Evolutionary conservation across 2,888 invertebrate species (phyloP), one percentile per base, ranked within the genome.

Genomic region (Odiellus spinosus): DNA sequence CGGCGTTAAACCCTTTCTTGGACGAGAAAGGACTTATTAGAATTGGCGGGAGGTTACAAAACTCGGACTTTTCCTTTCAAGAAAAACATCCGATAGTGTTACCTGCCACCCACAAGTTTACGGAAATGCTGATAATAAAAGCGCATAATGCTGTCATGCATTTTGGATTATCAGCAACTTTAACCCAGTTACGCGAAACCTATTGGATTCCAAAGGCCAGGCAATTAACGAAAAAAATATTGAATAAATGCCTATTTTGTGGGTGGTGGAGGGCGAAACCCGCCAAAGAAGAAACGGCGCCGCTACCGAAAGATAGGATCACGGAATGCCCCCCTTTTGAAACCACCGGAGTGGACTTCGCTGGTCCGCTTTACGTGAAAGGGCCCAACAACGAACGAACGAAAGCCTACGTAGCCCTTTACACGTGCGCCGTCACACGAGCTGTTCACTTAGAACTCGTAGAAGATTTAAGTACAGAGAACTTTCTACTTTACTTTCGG

Each of bases 81-180:
- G 26, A 21, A 10, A 33, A 44, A 44, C 35, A 44, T 18, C 44
- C 44, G 10, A 5, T 44, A 4, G 5, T 26, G 4, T 18, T 44
- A 3, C 26, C 35, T 33, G 5, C 32, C 35, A 17, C 18, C 33
- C 44, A 44, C 36, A 19, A 3, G 20, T 44, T 44, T 44, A 38
- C 38, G 15, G 15, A 17, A 10, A 18, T 44, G 12, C n/a, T 44
- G 5, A 44, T 44, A 18, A 19, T 21, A 14, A 35, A 36, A 1
- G 38, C 44, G 21, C 41, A 41, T 14, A 8, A 35, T 18, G 17
- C 11, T 20, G n/a, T 41, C 26, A 40, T 41, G n/a, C 46, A 46
- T 34, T 4, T 19, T 1, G 41, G 46, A 19, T 21, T 40, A 21
- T 5, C 34, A 4, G 39, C 39, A 12, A 35, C 34, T 4, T 35